Conservation (phyloP, 1,140 invertebrate species). For the Apis laboriosa region DNA sequence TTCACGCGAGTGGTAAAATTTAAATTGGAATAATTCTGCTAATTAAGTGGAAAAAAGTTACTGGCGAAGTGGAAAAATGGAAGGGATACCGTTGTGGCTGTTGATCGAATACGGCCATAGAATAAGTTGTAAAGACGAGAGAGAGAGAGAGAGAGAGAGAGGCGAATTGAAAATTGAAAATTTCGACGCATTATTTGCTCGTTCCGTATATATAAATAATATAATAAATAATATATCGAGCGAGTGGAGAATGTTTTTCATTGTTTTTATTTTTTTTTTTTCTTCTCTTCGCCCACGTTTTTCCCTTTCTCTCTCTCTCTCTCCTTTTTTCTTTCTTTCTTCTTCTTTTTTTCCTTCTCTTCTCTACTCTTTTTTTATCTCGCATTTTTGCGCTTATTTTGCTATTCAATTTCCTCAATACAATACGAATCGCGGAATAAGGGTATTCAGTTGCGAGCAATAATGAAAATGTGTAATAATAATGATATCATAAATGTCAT, state of each 20-base stretch:
- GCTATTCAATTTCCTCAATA: conserved; percentile 18
- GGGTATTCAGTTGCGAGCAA: conserved; percentile 14
- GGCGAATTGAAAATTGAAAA: conserved; percentile 5
- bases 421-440: neutral
- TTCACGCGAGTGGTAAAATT: neutral
- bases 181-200: conserved; percentile 18
- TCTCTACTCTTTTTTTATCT: no score
- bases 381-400: conserved; percentile 3
- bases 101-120: neutral
- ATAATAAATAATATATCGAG: neutral
- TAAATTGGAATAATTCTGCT: conserved; percentile 29
- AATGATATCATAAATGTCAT: conserved; percentile 38
- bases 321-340: no score
- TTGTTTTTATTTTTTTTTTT: neutral
- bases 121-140: conserved; percentile 6
- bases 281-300: neutral
- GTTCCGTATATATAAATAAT: neutral
- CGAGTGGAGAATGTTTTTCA: neutral
- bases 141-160: neutral
- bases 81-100: neutral
- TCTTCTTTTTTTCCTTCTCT: accelerated
- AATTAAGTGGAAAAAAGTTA: conserved; percentile 15
- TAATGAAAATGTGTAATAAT: conserved; percentile 51
- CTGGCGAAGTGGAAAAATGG: no score
- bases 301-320: neutral